phyloP scores from a whole-genome alignment of 2,113 vertebrate genomes.

The Xenotilapia leptura region DNA sequence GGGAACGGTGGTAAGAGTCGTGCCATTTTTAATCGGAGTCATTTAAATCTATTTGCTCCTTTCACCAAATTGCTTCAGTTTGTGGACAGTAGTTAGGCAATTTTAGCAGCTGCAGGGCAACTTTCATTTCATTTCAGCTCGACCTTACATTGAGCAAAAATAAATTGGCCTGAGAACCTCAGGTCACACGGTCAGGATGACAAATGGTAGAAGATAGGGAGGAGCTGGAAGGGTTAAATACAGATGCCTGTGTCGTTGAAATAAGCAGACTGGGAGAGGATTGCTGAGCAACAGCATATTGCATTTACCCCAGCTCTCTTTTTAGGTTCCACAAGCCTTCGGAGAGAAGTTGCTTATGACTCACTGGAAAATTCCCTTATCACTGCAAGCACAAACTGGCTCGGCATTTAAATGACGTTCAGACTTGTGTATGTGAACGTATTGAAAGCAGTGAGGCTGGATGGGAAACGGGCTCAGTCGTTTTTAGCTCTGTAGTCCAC shows the following conservation, averaged over 20 bases:
- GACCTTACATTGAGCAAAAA: background rate
- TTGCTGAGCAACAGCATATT: conserved; percentile 40
- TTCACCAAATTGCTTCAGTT: background rate
- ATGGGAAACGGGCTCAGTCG: conserved; percentile 2
- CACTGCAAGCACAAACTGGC: conserved; percentile 30
- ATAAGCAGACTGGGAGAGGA: conserved; percentile 10
- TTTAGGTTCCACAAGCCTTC: conserved; percentile 29
- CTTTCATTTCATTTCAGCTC: conserved; percentile 23
- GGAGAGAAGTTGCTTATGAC: conserved; percentile 42
- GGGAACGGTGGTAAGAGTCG: conserved; percentile 18
- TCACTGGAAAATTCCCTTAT: conserved; percentile 58
- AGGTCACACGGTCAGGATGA: conserved; percentile 16
- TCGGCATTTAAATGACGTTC: conserved; percentile 39
- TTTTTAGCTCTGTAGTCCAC: background rate
- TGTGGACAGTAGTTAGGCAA: background rate
- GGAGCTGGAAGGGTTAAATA: conserved; percentile 44
- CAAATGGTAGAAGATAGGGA: background rate
- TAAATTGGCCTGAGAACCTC: conserved; percentile 9
- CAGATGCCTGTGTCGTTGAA: conserved; percentile 6
- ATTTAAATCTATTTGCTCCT: background rate
- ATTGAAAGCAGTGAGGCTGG: conserved; percentile 13
- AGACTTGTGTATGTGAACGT: conserved; percentile 7
- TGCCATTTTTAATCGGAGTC: background rate
- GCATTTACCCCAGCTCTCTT: conserved; percentile 13
- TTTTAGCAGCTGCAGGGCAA: background rate